Evolutionary conservation across 2,797 vertebrate species (phyloP), one percentile per base, ranked within the genome.

Genomic region (Sitta carolinensis): DNA sequence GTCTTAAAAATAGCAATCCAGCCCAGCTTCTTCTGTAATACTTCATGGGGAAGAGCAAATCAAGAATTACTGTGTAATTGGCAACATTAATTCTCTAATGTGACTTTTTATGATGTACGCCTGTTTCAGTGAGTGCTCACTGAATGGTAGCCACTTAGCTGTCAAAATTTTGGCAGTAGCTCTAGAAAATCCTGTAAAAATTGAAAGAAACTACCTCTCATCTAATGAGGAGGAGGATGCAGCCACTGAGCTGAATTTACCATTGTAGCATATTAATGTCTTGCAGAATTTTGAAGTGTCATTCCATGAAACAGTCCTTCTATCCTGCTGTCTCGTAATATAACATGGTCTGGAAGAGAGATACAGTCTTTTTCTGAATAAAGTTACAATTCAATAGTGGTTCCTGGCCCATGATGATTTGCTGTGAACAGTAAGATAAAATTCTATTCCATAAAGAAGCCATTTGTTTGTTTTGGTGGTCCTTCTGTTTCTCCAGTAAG

Each of bases 111-210:
- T 66, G 61, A 40, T 68, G 12, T 36, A 8, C 58, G 55, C 21
- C 27, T 85, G 43, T 85, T 94, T 25, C 83, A 86, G 40, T 67
- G 50, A 77, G 55, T 50, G 23, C 78, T 93, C 58, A 92, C 63
- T 83, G 79, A 95, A 85, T 83, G 50, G 72, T 74, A 83, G 68
- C 79, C 50, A 30, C 75, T 77, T 81, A 78, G 55, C 82, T 91
- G 91, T 92, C 92, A 94, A 30, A 76, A 67, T 77, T 90, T 91
- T 91, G 88, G 78, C 89, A 93, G 68, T 62, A 77, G 68, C 52
- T 85, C 36, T 63, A 59, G 64, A 83, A 93, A 84, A 92, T 70
- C 72, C 32, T 85, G 43, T 51, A 70, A 59, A 89, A 87, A 7
- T 6, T 43, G 32, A 55, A 62, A 66, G 45, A 79, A 90, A 54